A percentile compares a stretch with the other conserved stretches of the same genome.
These are phyloP conservation scores for Aphelinus certus DNA, from an alignment of 1,140 invertebrate genomes.

Conservation along the genomic window DNA sequence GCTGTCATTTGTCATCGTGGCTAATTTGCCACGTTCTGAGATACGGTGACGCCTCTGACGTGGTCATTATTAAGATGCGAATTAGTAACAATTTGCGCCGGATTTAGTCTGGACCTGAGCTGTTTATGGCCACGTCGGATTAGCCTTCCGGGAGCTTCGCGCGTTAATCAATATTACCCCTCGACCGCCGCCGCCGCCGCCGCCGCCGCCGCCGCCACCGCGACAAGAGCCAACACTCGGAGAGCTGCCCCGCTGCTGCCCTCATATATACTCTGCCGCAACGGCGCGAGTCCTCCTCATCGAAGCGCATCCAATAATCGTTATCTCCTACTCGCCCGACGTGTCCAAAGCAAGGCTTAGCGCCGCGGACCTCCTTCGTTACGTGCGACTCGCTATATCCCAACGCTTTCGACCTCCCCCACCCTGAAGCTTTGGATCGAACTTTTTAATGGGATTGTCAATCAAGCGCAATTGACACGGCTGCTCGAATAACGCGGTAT, in stretches of 20 bases:
- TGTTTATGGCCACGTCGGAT: constrained; percentile 64
- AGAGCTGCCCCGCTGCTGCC: background rate
- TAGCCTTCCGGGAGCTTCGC: constrained; percentile 56
- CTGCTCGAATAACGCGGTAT: too few relatives aligned
- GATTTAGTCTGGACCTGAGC: constrained; percentile 65
- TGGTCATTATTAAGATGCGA: constrained; percentile 68
- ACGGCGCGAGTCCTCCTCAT: constrained; percentile 15
- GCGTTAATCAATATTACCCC: constrained; percentile 65
- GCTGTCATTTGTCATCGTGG: constrained; percentile 64
- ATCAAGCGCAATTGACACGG: too few relatives aligned
- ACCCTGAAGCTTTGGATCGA: too few relatives aligned
- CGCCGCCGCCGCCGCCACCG: background rate
- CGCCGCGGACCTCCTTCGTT: background rate
- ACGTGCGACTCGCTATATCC: background rate
- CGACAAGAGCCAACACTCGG: background rate
- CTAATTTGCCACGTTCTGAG: constrained; percentile 67
- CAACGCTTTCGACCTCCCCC: too few relatives aligned
- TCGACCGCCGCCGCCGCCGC: background rate
- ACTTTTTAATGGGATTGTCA: too few relatives aligned
- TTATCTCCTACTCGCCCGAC: constrained; percentile 1
- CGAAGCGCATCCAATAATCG: constrained; percentile 30
- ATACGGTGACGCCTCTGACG: constrained; percentile 67
- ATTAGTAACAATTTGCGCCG: constrained; percentile 68
- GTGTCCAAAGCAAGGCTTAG: background rate
- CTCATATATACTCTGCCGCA: background rate